phyloP scores from a whole-genome alignment of 2,113 vertebrate genomes.

The Hylia prasina region DNA sequence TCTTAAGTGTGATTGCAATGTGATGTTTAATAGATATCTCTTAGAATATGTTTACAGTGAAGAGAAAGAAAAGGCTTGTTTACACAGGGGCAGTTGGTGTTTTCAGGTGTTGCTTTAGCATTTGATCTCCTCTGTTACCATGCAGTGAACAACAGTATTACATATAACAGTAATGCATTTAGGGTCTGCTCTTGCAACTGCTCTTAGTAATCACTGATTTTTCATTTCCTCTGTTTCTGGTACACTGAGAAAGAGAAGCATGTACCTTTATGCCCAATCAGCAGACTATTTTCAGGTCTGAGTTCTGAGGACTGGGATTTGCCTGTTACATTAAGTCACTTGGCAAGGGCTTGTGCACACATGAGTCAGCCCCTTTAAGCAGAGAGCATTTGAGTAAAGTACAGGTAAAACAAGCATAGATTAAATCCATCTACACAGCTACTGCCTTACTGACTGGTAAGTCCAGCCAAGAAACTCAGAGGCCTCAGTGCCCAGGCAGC shows the following conservation, averaged over 20 bases:
- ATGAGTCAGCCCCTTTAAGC: background rate
- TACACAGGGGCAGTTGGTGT: rapidly evolving
- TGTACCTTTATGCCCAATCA: background rate
- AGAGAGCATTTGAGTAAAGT: background rate
- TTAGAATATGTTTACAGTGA: background rate
- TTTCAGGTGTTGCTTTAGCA: background rate
- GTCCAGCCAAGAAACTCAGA: background rate
- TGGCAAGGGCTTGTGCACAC: background rate
- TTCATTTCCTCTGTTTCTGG: background rate
- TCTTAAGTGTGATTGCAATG: background rate
- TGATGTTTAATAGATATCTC: background rate
- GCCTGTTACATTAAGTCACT: background rate
- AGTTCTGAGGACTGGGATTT: background rate
- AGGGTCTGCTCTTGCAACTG: background rate
- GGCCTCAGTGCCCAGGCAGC: rapidly evolving
- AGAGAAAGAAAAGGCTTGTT: background rate
- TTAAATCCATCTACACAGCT: background rate
- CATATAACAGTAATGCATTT: background rate
- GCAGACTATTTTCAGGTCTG: background rate
- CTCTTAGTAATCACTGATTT: background rate
- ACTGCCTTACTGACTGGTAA: background rate
- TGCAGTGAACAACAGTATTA: background rate
- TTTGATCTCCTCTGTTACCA: background rate
- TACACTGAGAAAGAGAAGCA: background rate
- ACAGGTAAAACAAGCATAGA: background rate